Percentiles rank a stretch among this genome's conserved stretches.
Evolutionary conservation across 2,797 vertebrate species (phyloP).

Genomic region (Sus cebifrons): DNA sequence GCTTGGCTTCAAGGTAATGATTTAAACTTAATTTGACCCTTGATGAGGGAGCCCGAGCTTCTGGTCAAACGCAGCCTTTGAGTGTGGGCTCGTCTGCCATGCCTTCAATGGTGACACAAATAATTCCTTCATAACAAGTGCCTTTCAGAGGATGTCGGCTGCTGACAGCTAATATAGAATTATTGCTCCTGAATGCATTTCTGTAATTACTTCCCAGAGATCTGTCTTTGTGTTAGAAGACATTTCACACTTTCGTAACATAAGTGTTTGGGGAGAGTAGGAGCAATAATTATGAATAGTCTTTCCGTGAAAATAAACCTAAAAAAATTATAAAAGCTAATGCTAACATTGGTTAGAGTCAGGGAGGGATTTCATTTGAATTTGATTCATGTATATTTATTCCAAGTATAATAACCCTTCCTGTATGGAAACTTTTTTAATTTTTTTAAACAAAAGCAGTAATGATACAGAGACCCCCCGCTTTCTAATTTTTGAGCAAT

Average conservation of each 20-base stretch:
- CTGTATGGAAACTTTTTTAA: slow-evolving; percentile 83
- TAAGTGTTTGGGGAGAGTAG: slow-evolving; percentile 92
- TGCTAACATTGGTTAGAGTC: slow-evolving; percentile 89
- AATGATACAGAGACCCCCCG: slow-evolving; percentile 79
- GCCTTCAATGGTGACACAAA: slow-evolving; percentile 88
- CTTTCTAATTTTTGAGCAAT: slow-evolving; percentile 88
- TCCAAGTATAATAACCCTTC: slow-evolving; percentile 88
- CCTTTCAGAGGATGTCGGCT: slow-evolving; percentile 91
- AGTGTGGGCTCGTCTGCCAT: slow-evolving; percentile 86
- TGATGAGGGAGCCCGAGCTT: slow-evolving; percentile 89
- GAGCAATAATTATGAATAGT: slow-evolving; percentile 91
- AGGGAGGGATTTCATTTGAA: slow-evolving; percentile 88
- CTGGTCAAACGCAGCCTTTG: slow-evolving; percentile 85
- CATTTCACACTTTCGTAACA: slow-evolving; percentile 92
- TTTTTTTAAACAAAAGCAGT: slow-evolving; percentile 84
- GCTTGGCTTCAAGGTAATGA: slow-evolving; percentile 88
- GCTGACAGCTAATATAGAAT: slow-evolving; percentile 93
- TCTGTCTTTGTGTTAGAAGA: slow-evolving; percentile 93
- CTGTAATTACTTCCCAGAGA: slow-evolving; percentile 93
- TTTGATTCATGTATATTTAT: slow-evolving; percentile 87
- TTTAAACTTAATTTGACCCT: slow-evolving; percentile 91
- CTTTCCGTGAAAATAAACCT: slow-evolving; percentile 90
- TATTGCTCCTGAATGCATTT: slow-evolving; percentile 93
- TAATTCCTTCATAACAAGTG: slow-evolving; percentile 92
- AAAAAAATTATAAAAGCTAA: slow-evolving; percentile 89